phyloP scores from a whole-genome alignment of 92 coral and sea anemone species.

The Paragorgia papillata region DNA sequence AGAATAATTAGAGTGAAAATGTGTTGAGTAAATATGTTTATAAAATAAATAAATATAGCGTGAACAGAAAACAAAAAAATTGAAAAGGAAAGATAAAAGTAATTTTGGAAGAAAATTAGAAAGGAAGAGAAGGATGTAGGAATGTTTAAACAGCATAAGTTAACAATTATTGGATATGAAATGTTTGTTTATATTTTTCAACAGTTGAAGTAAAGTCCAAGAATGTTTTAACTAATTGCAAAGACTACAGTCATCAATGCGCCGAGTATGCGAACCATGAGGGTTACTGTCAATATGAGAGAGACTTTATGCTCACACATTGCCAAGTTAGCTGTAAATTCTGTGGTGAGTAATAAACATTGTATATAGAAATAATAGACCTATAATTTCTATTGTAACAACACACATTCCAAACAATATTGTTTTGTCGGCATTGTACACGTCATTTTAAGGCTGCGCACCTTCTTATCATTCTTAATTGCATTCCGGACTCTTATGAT shows the following conservation, averaged over 20 bases:
- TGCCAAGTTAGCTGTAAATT: constrained; percentile 29
- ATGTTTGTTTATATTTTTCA: background rate
- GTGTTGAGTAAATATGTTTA: no score
- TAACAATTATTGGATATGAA: no score
- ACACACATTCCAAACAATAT: no score
- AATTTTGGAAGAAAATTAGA: background rate
- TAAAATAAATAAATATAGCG: no score
- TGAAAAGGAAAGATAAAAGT: no score
- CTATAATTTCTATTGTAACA: background rate
- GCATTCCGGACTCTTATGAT: no score
- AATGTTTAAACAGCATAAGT: background rate
- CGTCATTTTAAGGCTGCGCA: no score
- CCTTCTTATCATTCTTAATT: no score
- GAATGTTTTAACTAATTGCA: no score
- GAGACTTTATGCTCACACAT: constrained; percentile 3
- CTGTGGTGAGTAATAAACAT: constrained; percentile 19
- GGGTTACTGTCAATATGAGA: constrained; percentile 28
- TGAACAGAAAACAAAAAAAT: no score
- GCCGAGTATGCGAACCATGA: background rate
- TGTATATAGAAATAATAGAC: background rate
- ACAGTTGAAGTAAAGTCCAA: background rate
- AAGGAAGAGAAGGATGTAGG: background rate
- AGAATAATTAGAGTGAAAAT: background rate
- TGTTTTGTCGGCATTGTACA: no score
- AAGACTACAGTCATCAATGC: constrained; percentile 30